Conservation (phyloP, 2,113 vertebrate genomes). For the Poeciliopsis retropinna region DNA sequence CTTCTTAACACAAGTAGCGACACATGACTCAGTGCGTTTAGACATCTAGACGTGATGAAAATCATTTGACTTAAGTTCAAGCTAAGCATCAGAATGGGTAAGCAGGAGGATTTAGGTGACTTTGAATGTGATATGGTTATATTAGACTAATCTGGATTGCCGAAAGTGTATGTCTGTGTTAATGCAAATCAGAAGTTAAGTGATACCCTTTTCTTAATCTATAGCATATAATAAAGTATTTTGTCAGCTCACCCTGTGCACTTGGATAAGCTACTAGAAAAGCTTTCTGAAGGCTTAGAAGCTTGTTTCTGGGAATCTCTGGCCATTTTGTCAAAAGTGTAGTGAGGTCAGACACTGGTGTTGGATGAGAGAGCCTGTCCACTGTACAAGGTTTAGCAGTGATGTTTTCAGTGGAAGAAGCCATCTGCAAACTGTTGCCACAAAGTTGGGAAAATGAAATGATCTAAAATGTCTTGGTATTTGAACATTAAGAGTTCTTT, state of each 20-base stretch:
- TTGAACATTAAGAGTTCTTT: background rate
- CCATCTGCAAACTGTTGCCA: background rate
- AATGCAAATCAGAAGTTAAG: too few relatives aligned
- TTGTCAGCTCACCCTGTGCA: background rate
- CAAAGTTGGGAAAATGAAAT: background rate
- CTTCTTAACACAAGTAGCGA: background rate
- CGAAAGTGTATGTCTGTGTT: background rate
- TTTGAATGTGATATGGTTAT: background rate
- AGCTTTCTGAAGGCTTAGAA: background rate
- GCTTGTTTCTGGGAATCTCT: background rate
- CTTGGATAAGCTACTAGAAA: background rate
- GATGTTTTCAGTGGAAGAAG: background rate
- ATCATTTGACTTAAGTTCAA: background rate
- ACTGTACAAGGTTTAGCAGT: background rate
- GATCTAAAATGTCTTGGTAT: background rate
- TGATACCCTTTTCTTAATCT: too few relatives aligned
- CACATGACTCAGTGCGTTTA: background rate
- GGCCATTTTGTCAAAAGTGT: background rate
- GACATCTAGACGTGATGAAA: background rate
- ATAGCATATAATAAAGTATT: background rate
- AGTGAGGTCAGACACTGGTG: background rate
- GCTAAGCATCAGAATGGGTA: background rate
- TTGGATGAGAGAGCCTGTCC: too few relatives aligned
- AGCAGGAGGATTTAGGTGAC: background rate
- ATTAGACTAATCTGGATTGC: background rate